Evolutionary conservation across 2,888 invertebrate species (phyloP).

Genomic region (Zaprionus bogoriensis): DNA sequence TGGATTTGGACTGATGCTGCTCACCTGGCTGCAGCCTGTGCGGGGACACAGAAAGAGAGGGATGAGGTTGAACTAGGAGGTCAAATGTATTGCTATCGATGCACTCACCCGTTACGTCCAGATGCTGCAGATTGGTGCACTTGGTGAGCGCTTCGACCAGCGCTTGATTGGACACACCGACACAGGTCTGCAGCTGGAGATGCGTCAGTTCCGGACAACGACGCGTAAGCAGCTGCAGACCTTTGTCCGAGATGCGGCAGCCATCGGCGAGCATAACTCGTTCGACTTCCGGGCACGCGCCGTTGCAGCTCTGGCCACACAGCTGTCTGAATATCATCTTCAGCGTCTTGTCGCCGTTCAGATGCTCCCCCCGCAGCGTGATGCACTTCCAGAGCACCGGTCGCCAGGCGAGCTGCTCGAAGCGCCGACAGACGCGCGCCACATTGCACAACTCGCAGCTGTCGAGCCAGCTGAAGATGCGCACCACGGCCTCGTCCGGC

Average conservation of each 20-base stretch:
- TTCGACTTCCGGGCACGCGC: conserved; percentile 87
- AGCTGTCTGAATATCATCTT: conserved; percentile 86
- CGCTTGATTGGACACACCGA: conserved; percentile 89
- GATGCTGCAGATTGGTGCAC: conserved; percentile 91
- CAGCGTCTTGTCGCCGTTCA: conserved; percentile 87
- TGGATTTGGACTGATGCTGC: conserved; percentile 89
- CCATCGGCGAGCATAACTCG: conserved; percentile 87
- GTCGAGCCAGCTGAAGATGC: conserved; percentile 88
- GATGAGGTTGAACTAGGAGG: no score
- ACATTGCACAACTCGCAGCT: conserved; percentile 89
- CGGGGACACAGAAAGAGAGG: no score
- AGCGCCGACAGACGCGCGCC: conserved; percentile 89
- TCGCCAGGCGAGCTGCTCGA: conserved; percentile 91
- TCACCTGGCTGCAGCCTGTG: conserved; percentile 89
- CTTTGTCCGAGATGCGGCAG: conserved; percentile 89
- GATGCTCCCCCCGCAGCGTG: conserved; percentile 85
- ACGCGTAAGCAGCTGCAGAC: conserved; percentile 89
- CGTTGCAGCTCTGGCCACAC: conserved; percentile 87
- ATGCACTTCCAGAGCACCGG: conserved; percentile 89
- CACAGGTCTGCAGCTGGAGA: conserved; percentile 90
- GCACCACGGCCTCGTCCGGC: conserved; percentile 87
- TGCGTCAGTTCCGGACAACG: conserved; percentile 92
- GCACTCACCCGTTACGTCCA: conserved; percentile 91
- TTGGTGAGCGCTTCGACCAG: conserved; percentile 90
- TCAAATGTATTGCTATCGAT: neutral